Evolutionary conservation across 2,113 vertebrate genomes (phyloP).

Genomic region (Ellobius talpinus): DNA sequence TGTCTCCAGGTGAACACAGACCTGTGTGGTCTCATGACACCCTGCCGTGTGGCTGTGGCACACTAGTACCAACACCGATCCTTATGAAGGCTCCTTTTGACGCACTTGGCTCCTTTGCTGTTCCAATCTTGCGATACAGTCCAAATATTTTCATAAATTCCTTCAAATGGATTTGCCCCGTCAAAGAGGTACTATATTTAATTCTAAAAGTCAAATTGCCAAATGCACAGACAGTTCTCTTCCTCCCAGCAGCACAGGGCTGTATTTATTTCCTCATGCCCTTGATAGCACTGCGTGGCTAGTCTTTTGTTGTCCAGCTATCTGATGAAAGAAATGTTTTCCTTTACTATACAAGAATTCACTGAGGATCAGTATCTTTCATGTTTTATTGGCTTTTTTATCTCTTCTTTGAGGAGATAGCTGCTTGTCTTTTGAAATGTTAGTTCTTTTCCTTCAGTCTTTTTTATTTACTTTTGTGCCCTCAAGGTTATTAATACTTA

Average conservation of each 20-base stretch:
- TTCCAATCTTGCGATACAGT: neutral
- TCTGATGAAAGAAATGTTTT: conserved; percentile 53
- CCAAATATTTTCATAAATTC: conserved; percentile 57
- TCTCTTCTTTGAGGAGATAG: conserved; percentile 42
- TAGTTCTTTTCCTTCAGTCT: conserved; percentile 1
- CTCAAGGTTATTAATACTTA: conserved; percentile 34
- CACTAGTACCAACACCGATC: neutral
- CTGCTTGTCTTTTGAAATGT: conserved; percentile 64
- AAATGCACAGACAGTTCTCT: conserved; percentile 30
- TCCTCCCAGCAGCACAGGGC: neutral
- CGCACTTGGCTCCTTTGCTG: neutral
- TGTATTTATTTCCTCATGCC: conserved; percentile 15
- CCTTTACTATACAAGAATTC: conserved; percentile 38
- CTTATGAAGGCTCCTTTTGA: neutral
- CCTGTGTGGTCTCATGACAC: neutral
- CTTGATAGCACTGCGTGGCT: neutral
- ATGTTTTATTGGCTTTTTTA: conserved; percentile 41
- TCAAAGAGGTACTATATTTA: conserved; percentile 5
- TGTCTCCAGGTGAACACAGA: neutral
- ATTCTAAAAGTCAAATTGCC: conserved; percentile 40
- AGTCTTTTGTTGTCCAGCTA: conserved; percentile 48
- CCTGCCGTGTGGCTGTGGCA: neutral
- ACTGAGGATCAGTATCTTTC: conserved; percentile 28
- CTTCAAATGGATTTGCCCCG: conserved; percentile 40
- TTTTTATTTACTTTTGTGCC: conserved; percentile 14